A percentile compares a stretch with the other conserved stretches of the same genome.
Evolutionary conservation across 2,797 vertebrate genomes (phyloP).

Genomic region (Syngnathus rostellatus): DNA sequence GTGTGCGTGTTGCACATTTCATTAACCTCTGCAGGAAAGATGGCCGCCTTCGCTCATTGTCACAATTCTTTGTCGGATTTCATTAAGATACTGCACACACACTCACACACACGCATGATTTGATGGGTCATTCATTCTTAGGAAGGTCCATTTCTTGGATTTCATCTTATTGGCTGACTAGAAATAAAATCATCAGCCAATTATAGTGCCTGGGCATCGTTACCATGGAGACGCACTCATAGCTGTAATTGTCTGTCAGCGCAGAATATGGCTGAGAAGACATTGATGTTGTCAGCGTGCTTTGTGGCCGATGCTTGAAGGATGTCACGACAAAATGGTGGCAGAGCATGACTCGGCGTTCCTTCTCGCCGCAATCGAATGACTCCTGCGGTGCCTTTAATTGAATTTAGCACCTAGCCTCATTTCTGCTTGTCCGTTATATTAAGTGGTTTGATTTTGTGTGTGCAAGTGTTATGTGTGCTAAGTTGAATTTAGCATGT

Average conservation of each 20-base stretch:
- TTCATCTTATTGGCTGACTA: neutral
- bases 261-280: neutral
- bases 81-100: conserved; percentile 49
- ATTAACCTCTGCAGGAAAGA: conserved; percentile 60
- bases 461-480: no score
- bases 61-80: conserved; percentile 57
- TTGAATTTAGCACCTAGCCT: neutral
- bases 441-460: no score
- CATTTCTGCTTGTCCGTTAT: neutral
- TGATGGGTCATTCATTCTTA: neutral
- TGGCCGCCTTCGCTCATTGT: conserved; percentile 42
- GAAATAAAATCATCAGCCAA: neutral
- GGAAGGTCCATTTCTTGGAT: neutral
- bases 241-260: neutral
- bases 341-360: neutral
- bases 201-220: neutral
- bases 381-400: neutral
- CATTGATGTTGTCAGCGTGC: neutral
- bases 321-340: neutral
- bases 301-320: neutral
- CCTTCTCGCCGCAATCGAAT: neutral
- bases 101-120: conserved; percentile 6
- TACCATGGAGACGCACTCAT: neutral
- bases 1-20: conserved; percentile 12
- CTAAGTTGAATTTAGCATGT: neutral